Conservation (phyloP, 2,888 invertebrate genomes). For the Agrotis segetum region DNA sequence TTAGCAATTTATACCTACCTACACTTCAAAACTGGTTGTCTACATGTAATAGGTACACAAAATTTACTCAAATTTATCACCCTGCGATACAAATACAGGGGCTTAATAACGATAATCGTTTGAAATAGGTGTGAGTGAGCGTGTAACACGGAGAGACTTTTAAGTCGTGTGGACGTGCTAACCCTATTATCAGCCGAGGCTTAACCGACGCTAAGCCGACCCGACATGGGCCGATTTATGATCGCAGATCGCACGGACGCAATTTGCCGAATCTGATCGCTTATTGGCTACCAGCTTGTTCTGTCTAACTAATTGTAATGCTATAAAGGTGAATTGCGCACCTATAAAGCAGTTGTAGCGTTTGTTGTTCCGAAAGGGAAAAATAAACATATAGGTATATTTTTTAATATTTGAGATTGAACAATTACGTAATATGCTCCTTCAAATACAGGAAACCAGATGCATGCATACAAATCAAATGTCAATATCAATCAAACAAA, state of each 20-base stretch:
- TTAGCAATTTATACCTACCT: background rate
- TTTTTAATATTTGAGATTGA: too few species aligned
- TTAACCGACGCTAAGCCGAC: conserved; percentile 80
- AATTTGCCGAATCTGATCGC: conserved; percentile 86
- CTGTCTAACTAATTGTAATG: conserved; percentile 51
- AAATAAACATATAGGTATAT: background rate
- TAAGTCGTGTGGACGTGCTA: conserved; percentile 84
- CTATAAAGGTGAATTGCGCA: conserved; percentile 21
- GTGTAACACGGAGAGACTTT: conserved; percentile 72
- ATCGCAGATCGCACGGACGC: conserved; percentile 73
- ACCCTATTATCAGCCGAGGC: conserved; percentile 85
- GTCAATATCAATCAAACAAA: too few species aligned
- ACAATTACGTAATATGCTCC: too few species aligned
- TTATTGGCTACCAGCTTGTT: conserved; percentile 80
- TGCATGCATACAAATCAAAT: too few species aligned
- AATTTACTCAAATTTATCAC: background rate
- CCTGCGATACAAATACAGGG: conserved; percentile 21
- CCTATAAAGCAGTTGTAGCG: background rate
- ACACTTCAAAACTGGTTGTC: too few species aligned
- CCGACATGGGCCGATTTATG: conserved; percentile 87
- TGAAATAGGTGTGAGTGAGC: conserved; percentile 51
- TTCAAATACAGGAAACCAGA: too few species aligned
- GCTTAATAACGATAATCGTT: conserved; percentile 46
- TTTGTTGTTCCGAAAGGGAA: background rate
- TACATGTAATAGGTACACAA: background rate